Percentiles rank a stretch among this genome's conserved stretches.
Conservation (phyloP, 2,888 invertebrate species). For the Slavum lentiscoides region DNA sequence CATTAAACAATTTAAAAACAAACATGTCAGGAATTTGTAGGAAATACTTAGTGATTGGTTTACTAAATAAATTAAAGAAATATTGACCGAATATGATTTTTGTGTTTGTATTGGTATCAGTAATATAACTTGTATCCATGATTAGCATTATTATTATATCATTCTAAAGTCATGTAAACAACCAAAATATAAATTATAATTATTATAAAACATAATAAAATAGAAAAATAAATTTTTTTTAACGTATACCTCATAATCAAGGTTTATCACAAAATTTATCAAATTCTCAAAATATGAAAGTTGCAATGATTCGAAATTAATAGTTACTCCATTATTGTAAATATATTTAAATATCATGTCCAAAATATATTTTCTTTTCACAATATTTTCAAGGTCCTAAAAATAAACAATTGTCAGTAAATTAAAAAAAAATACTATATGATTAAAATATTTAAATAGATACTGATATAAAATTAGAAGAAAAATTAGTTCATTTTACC, state of each 20-base stretch:
- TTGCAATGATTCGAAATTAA: background rate
- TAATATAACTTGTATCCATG: background rate
- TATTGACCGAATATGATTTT: background rate
- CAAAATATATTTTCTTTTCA: slow-evolving; percentile 13
- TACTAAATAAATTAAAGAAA: slow-evolving; percentile 24
- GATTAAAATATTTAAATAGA: background rate
- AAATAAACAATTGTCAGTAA: background rate
- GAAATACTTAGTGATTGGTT: slow-evolving; percentile 26
- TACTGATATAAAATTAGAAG: background rate
- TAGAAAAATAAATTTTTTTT: background rate
- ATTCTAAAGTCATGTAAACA: slow-evolving; percentile 4
- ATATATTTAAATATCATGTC: slow-evolving; percentile 11
- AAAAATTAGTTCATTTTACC: slow-evolving; percentile 4
- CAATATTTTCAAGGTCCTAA: slow-evolving; percentile 6
- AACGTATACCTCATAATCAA: slow-evolving; percentile 3
- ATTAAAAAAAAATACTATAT: background rate
- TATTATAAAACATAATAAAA: background rate
- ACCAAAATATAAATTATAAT: background rate
- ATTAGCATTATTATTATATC: slow-evolving; percentile 10
- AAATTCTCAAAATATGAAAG: slow-evolving; percentile 11
- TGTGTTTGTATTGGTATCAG: background rate
- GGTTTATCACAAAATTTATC: slow-evolving; percentile 6
- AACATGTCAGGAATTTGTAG: slow-evolving; percentile 12
- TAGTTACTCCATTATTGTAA: slow-evolving; percentile 5
- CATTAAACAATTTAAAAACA: background rate